Base-by-base conservation (phyloP, 2,113 vertebrate species). In the Pedionomus torquatus region DNA sequence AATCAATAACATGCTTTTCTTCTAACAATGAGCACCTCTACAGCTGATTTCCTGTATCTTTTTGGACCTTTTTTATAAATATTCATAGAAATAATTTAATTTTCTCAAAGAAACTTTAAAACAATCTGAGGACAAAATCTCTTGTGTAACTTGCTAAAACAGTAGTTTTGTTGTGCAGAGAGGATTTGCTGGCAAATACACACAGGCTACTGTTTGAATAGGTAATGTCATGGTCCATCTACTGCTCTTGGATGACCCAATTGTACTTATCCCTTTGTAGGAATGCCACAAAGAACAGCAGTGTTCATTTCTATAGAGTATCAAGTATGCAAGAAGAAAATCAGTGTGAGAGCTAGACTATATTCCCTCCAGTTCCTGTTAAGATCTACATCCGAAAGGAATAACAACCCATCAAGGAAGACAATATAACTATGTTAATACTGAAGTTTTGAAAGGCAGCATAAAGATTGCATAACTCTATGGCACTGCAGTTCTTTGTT, bases 191-290 rank as follows among this genome's bases (percentile, higher is more conserved):
- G 94, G 92, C 97, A 97, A 95, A 93, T 49, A 48, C 68, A 97
- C 80, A 95, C 21, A 96, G 83, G 57, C 90, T 83, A 79, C 90
- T 89, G 74, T 91, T 95, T 97, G 94, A 97, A 97, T 95, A 97
- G 94, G 96, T 96, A 96, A 96, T 93, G 96, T 95, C 93, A 97
- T 97, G 97, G 97, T 97, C 92, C 95, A 95, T 93, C 95, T 96
- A 94, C 87, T 84, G 80, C 95, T 95, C 86, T 94, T 94, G 94
- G 93, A 95, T 96, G 94, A 97, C 94, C 91, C 92, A 94, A 39
- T 90, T 97, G 94, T 85, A 96, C 77, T 94, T 93, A 87, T 76
- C 28, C 89, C 37, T 83, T 80, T 85, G 81, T 54, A 89, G 81
- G 44, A 90, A 75, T 14, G 74, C 69, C 52, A 97, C 95, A 97